Evolutionary conservation across 2,797 vertebrate species (phyloP), one percentile per base, ranked within the genome.

Genomic region (Darevskia nairensis): DNA sequence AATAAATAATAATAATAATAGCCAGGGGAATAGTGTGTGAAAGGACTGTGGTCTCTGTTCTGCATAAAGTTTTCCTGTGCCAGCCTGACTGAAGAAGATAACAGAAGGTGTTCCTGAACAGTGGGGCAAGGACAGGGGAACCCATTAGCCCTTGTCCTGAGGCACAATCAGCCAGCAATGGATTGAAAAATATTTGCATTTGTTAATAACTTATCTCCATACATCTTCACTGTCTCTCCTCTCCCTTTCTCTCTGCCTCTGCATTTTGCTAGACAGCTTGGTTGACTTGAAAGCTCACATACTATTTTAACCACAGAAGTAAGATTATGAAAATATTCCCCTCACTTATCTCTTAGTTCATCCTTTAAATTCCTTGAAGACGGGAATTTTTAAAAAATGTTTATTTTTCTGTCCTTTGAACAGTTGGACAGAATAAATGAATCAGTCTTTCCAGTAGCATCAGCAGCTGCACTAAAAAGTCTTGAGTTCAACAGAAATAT

Each of bases 381-480:
- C 92, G 89, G 94, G 92, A 71, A 89, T 94, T 39, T 74, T 39
- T 13, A 35, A 92, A 80, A 92, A 89, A 82, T 76, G 83, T 55
- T 83, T 32, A 90, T 78, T 71, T 82, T 13, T 82, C 71, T 66
- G 11, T 29, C 15, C 72, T 87, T 64, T 82, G 86, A 82, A 66
- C 10, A 15, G 25, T 77, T 55, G 8, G 68, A 7, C 35, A 69
- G 64, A 69, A 81, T 41, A 68, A 41, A 91, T 50, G 74, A 94
- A 76, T 32, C 59, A 81, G 2, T 81, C 87, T 87, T 94, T 93
- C 93, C 93, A 94, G 92, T 86, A 84, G 80, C 86, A 90, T 69
- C 59, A 88, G 88, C 93, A 95, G 93, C 91, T 95, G 94, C 93
- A 88, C 86, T 89, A 84, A 88, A 90, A 93, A 93, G 66, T 21